A percentile compares a stretch with the other conserved stretches of the same genome.
These are phyloP conservation scores for Nephotettix cincticeps DNA, from an alignment of 1,140 invertebrate genomes.

Conservation along the genomic window DNA sequence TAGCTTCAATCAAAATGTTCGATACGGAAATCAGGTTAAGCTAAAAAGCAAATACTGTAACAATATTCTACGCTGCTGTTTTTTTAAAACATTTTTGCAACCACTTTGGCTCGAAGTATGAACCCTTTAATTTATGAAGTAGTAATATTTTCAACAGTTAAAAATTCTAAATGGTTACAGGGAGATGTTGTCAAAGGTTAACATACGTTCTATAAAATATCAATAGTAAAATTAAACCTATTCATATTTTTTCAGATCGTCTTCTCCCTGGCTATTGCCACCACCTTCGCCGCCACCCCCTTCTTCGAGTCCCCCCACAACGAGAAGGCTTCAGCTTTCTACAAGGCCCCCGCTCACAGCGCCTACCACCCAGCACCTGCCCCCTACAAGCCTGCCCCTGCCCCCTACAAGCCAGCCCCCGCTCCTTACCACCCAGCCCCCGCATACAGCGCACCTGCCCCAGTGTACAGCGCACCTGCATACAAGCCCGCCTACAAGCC, in stretches of 20 bases:
- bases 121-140: no score
- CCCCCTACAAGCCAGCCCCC: not conserved
- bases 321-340: not conserved
- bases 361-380: not conserved
- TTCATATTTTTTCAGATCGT: not conserved
- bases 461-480: not conserved
- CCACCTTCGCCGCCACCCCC: slow-evolving; percentile 1
- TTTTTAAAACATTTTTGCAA: no score
- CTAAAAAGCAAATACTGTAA: no score
- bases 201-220: no score
- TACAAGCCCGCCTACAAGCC: not conserved
- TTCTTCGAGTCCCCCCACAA: slow-evolving; percentile 19
- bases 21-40: no score
- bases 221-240: not conserved
- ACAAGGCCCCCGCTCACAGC: slow-evolving; percentile 5
- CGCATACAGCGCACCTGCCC: not conserved
- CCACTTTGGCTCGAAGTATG: no score
- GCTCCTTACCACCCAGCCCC: not conserved
- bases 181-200: no score
- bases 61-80: no score
- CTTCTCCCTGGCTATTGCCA: not conserved
- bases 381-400: not conserved
- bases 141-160: no score
- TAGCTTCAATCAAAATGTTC: no score
- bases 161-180: no score